phyloP scores from a whole-genome alignment of 2,888 invertebrate genomes.

The Vesta saturnalis region DNA sequence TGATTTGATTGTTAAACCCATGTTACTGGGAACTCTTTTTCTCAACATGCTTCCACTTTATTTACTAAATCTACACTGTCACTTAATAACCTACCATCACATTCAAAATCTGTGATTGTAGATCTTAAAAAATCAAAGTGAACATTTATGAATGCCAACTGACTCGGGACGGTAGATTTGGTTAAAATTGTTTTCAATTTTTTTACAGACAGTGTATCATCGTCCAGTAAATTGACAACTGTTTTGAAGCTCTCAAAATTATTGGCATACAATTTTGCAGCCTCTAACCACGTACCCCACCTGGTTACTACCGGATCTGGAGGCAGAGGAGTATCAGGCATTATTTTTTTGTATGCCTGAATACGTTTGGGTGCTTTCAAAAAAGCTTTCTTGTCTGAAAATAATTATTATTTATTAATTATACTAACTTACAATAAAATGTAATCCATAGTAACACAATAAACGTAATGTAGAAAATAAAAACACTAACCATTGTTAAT shows the following conservation, averaged over 20 bases:
- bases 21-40: background rate
- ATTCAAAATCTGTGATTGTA: conserved; percentile 1
- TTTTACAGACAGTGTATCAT: too few species aligned
- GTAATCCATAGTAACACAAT: background rate
- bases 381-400: background rate
- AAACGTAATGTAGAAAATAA: background rate
- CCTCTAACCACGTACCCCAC: too few species aligned
- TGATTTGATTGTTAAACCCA: background rate
- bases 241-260: too few species aligned
- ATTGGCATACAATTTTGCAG: too few species aligned
- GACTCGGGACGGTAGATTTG: conserved; percentile 34
- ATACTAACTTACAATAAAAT: background rate
- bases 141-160: conserved; percentile 1
- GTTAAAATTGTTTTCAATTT: too few species aligned
- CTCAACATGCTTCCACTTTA: background rate
- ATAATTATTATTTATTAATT: background rate
- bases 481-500: background rate
- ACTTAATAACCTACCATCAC: background rate
- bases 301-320: too few species aligned
- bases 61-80: conserved; percentile 1
- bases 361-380: background rate
- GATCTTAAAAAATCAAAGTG: conserved; percentile 1
- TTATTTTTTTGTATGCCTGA: too few species aligned
- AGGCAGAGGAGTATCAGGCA: too few species aligned
- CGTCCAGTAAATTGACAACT: too few species aligned